Conservation (phyloP, 2,113 vertebrate genomes). For the Phrynosoma platyrhinos region DNA sequence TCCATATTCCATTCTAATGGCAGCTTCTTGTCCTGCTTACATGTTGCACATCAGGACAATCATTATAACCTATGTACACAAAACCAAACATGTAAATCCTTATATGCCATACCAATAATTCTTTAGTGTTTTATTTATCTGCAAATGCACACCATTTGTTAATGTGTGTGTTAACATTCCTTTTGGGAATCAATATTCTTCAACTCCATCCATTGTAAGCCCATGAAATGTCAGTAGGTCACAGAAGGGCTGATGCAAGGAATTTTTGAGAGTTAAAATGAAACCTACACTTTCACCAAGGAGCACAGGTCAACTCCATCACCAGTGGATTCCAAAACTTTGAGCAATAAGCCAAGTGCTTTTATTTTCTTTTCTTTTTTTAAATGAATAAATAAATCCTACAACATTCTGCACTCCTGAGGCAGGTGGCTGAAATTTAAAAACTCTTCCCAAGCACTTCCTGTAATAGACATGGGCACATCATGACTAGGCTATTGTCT, state of each 20-base stretch:
- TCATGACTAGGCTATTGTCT: constrained; percentile 6
- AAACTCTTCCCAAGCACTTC: accelerated
- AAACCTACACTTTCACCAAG: constrained; percentile 37
- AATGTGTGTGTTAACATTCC: not conserved
- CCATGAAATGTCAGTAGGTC: not conserved
- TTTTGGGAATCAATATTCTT: not conserved
- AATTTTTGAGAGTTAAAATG: constrained; percentile 11
- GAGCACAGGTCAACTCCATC: constrained; percentile 21
- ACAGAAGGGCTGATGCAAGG: not conserved
- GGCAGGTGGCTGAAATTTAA: constrained; percentile 12
- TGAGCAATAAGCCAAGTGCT: not conserved
- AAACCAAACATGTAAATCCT: not conserved
- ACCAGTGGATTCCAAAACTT: not conserved
- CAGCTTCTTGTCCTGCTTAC: too few relatives aligned
- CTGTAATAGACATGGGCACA: constrained; percentile 1
- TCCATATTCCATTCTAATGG: too few relatives aligned
- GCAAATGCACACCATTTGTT: not conserved
- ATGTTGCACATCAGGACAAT: too few relatives aligned
- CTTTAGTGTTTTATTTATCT: not conserved
- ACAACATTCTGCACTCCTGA: not conserved
- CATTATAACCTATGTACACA: not conserved
- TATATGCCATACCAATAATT: not conserved
- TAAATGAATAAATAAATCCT: not conserved
- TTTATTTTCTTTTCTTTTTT: not conserved
- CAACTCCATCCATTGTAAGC: not conserved